Conservation (phyloP, 1,140 invertebrate species). For the Drosophila burlai region DNA sequence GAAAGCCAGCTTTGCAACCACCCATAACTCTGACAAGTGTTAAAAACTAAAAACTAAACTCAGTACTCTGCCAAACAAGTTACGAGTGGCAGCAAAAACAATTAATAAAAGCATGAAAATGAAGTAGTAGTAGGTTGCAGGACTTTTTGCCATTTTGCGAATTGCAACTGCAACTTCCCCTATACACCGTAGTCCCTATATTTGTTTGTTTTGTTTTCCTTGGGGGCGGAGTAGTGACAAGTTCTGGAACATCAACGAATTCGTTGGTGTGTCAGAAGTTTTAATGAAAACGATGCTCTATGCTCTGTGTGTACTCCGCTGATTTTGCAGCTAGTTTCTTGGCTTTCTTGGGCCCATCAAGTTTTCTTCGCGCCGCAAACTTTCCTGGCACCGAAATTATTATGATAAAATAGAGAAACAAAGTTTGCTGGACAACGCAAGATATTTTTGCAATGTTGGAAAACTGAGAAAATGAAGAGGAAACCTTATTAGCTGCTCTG, state of each 20-base stretch:
- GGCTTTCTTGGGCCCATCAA: slow-evolving; percentile 33
- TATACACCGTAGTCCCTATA: not conserved
- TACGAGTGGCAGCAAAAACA: slow-evolving; percentile 60
- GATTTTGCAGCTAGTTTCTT: slow-evolving; percentile 21
- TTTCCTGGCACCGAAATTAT: slow-evolving; percentile 69
- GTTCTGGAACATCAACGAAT: slow-evolving; percentile 44
- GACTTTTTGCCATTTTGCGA: slow-evolving; percentile 67
- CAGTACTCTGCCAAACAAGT: slow-evolving; percentile 58
- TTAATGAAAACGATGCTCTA: slow-evolving; percentile 60
- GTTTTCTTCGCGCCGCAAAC: slow-evolving; percentile 38
- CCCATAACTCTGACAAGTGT: slow-evolving; percentile 33
- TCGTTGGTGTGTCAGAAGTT: slow-evolving; percentile 58
- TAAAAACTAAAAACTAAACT: slow-evolving; percentile 62
- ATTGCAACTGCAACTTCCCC: slow-evolving; percentile 27
- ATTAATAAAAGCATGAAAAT: slow-evolving; percentile 71
- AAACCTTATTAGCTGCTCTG: slow-evolving; percentile 36
- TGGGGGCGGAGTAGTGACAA: slow-evolving; percentile 21
- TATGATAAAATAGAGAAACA: slow-evolving; percentile 60
- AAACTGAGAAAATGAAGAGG: slow-evolving; percentile 5
- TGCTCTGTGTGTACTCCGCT: slow-evolving; percentile 9
- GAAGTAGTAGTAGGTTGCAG: slow-evolving; percentile 46
- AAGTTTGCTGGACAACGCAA: slow-evolving; percentile 38
- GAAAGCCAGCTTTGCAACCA: not conserved
- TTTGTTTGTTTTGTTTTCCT: slow-evolving; percentile 32
- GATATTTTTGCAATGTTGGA: slow-evolving; percentile 3